Conservation (phyloP, 2,888 invertebrate species). For the Harpalus rufipes region DNA sequence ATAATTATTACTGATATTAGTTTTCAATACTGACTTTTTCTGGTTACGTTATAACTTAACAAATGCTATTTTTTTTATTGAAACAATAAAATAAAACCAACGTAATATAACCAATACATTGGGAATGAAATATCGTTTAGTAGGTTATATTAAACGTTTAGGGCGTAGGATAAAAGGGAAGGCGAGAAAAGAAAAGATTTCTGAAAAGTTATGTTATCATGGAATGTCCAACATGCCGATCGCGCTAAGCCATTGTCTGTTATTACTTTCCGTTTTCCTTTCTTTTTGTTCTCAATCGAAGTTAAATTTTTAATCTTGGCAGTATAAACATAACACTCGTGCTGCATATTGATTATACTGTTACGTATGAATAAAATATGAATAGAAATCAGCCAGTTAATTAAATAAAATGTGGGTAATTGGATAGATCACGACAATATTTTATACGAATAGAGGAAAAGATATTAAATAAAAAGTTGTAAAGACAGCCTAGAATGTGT, state of each 20-base stretch:
- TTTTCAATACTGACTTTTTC: too few relatives aligned
- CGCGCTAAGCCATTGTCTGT: background rate
- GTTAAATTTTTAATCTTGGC: background rate
- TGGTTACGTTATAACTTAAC: too few relatives aligned
- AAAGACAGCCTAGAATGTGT: background rate
- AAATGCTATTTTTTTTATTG: background rate
- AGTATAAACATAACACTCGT: background rate
- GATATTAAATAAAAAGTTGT: background rate
- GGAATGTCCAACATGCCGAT: background rate
- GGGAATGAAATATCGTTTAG: background rate
- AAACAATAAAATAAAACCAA: background rate
- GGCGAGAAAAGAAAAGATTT: background rate
- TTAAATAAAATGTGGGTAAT: background rate
- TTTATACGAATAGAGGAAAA: conserved; percentile 5
- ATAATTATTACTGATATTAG: too few relatives aligned
- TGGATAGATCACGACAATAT: background rate
- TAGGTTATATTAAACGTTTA: background rate
- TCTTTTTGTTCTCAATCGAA: background rate
- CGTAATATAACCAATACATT: background rate
- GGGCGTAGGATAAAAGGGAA: background rate
- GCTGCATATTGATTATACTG: background rate
- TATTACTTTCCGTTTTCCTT: background rate
- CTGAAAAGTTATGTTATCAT: background rate
- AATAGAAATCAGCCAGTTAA: background rate
- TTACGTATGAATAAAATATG: background rate